Base-by-base conservation (phyloP, 2,797 vertebrate genomes). In the Hapalemur alaotrensis region DNA sequence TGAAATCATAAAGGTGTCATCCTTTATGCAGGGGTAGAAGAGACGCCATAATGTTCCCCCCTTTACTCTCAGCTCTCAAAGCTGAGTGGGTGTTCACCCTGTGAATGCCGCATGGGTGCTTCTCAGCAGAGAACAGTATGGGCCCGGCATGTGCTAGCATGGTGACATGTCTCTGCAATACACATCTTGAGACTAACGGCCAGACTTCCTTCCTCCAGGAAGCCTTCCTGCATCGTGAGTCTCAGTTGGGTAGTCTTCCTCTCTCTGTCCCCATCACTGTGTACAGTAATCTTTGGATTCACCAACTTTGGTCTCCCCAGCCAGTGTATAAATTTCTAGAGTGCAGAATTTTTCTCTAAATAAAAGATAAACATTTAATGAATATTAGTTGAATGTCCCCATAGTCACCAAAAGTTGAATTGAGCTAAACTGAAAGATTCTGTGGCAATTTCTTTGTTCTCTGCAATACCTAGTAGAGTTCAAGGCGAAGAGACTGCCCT, bases 101-200 rank as follows among this genome's bases (percentile, higher is more conserved):
- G 2, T 0, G 11, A 14, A 18, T 20, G 2, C 2, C 7, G 9
- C 2, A 4, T 23, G 13, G 13, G 2, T 86, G 2, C 2, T 87
- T 54, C 32, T 43, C 4, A 7, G 5, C 13, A 41, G 2, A 59
- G 28, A 63, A 25, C 0, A 50, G 65, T 28, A 35, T 25, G 3
- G 10, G 12, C 23, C 4, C 20, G 12, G 38, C 15, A 17, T 2
- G 23, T 22, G 25, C 57, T 5, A 10, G 28, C 32, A 20, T 12
- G 28, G 7, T 7, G 23, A 70, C 5, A 0, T 14, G 14, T 8
- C 28, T 46, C 2, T n/a, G 25, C n/a, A 20, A 7, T 23, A 25
- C 14, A 12, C 10, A 30, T 25, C 4, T 46, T 25, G 54, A 32
- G 2, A 25, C 9, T 3, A 30, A 61, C 11, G 50, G 0, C 22